Percentiles rank a stretch among this genome's conserved stretches.
Evolutionary conservation across 2,888 invertebrate species (phyloP).

Genomic region (Cheilosia grossa): DNA sequence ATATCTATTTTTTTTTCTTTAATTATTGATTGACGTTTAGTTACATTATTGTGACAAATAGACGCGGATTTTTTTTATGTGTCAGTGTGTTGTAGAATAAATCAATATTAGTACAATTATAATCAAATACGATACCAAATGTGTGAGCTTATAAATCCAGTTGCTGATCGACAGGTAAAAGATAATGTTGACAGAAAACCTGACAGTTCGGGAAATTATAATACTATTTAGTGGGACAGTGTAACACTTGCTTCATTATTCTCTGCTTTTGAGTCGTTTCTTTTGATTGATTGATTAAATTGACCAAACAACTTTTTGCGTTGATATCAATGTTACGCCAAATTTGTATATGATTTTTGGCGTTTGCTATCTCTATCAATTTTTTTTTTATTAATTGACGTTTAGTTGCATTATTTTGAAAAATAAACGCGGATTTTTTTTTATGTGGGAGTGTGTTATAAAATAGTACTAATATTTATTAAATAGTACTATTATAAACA

Average conservation of each 20-base stretch:
- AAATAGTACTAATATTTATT: constrained; percentile 26
- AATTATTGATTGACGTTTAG: constrained; percentile 8
- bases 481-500: constrained; percentile 2
- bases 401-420: constrained; percentile 23
- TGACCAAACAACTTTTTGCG: not conserved
- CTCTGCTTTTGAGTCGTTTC: not conserved
- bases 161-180: constrained; percentile 70
- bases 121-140: constrained; percentile 48
- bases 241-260: not conserved
- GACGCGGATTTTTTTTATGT: too few relatives aligned
- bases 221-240: not conserved
- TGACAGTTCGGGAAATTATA: constrained; percentile 1
- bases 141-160: constrained; percentile 76
- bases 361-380: too few relatives aligned
- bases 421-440: constrained; percentile 5
- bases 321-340: too few relatives aligned
- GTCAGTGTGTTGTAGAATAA: constrained; percentile 2
- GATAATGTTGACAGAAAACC: constrained; percentile 8
- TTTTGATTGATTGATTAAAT: constrained; percentile 8
- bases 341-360: too few relatives aligned
- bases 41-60: constrained; percentile 33
- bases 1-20: not conserved
- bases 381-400: constrained; percentile 1
- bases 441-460: not conserved
- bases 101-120: constrained; percentile 14